Conservation (phyloP, 35 echinoderm and acorn worm species). For the Lytechinus pictus region DNA sequence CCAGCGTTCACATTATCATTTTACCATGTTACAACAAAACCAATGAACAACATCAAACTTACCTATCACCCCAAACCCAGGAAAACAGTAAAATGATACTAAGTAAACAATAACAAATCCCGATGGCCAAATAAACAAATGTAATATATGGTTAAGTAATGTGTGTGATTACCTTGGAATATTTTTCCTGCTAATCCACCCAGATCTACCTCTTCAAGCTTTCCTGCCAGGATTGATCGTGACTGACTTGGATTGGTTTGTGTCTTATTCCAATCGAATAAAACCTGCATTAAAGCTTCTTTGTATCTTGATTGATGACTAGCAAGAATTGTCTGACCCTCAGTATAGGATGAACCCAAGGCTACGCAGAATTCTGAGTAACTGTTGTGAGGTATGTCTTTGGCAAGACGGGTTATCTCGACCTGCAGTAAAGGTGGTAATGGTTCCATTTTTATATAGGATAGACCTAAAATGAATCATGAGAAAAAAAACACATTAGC, state of each 20-base stretch:
- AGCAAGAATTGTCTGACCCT: background rate
- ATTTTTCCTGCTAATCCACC: background rate
- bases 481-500: too few relatives aligned
- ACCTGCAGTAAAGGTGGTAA: background rate
- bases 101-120: too few relatives aligned
- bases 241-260: background rate
- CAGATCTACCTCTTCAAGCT: background rate
- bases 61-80: too few relatives aligned
- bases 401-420: background rate
- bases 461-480: too few relatives aligned
- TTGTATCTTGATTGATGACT: background rate
- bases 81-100: too few relatives aligned
- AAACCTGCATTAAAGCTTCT: background rate
- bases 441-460: background rate
- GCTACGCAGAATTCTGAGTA: background rate
- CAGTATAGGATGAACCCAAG: background rate
- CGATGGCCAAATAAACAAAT: too few relatives aligned
- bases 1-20: too few relatives aligned
- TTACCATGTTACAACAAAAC: too few relatives aligned
- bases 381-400: background rate
- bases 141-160: too few relatives aligned
- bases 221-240: background rate
- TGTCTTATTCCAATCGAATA: background rate
- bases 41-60: too few relatives aligned
- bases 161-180: background rate